Conservation (phyloP, 2,888 invertebrate genomes). For the Megamerina dolium region DNA sequence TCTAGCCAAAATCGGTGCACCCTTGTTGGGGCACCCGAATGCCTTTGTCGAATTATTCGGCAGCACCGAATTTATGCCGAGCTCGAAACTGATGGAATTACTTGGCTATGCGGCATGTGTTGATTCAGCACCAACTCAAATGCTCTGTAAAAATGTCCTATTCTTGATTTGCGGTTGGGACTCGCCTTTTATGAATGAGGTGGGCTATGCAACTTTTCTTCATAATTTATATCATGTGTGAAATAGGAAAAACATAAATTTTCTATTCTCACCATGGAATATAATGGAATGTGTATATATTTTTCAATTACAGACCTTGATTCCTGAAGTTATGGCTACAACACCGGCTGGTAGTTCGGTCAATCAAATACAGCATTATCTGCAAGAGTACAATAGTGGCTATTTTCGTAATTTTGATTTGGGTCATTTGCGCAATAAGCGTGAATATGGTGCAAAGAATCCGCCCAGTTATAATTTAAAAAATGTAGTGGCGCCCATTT, state of each 20-base stretch:
- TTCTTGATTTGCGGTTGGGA: constrained; percentile 22
- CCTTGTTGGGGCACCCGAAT: constrained; percentile 41
- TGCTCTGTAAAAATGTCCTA: constrained; percentile 19
- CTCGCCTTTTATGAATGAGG: constrained; percentile 21
- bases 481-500: constrained; percentile 51
- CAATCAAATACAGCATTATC: constrained; percentile 44
- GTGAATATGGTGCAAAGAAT: constrained; percentile 45
- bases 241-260: no score
- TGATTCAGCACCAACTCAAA: constrained; percentile 12
- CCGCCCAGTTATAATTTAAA: constrained; percentile 52
- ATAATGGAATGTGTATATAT: no score
- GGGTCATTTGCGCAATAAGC: constrained; percentile 43
- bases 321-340: constrained; percentile 36
- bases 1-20: constrained; percentile 56
- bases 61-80: constrained; percentile 34
- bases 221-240: background rate
- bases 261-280: no score
- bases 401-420: constrained; percentile 46
- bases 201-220: constrained; percentile 11
- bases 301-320: constrained; percentile 27
- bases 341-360: constrained; percentile 44
- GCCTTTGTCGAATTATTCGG: constrained; percentile 33
- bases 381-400: constrained; percentile 39
- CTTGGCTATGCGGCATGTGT: constrained; percentile 50
- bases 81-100: constrained; percentile 32